Conservation (phyloP, 2,113 vertebrate species). For the Marcusenius ussheri region DNA sequence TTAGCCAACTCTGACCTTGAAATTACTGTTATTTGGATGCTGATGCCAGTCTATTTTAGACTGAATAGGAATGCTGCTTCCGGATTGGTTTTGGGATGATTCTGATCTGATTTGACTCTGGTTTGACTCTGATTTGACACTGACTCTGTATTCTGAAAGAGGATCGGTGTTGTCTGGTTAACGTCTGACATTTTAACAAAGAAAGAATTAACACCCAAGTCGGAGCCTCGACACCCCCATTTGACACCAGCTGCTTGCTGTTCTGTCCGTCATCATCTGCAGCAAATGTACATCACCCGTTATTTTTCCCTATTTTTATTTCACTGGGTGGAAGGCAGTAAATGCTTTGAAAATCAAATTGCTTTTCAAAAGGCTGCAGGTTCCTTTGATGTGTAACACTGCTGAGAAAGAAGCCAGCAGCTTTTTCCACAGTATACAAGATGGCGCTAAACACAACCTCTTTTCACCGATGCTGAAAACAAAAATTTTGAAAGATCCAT, state of each 20-base stretch:
- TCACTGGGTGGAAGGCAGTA: background rate
- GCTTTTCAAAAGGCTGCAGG: constrained; percentile 44
- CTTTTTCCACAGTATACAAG: constrained; percentile 22
- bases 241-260: background rate
- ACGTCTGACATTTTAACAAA: background rate
- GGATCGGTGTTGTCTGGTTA: background rate
- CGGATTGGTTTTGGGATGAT: background rate
- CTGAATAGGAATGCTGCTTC: background rate
- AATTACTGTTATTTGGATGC: background rate
- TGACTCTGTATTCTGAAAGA: background rate
- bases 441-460: background rate
- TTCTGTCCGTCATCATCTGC: background rate
- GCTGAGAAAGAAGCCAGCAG: constrained; percentile 32
- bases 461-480: background rate
- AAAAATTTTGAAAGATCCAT: background rate
- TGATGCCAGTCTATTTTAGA: background rate
- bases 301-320: background rate
- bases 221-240: background rate
- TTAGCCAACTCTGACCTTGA: background rate
- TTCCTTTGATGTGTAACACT: constrained; percentile 52
- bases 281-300: background rate
- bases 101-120: background rate
- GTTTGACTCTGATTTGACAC: background rate
- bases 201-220: background rate
- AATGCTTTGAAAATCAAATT: constrained; percentile 32